Evolutionary conservation across 2,797 vertebrate genomes (phyloP).

Genomic region (Synaphobranchus kaupii): DNA sequence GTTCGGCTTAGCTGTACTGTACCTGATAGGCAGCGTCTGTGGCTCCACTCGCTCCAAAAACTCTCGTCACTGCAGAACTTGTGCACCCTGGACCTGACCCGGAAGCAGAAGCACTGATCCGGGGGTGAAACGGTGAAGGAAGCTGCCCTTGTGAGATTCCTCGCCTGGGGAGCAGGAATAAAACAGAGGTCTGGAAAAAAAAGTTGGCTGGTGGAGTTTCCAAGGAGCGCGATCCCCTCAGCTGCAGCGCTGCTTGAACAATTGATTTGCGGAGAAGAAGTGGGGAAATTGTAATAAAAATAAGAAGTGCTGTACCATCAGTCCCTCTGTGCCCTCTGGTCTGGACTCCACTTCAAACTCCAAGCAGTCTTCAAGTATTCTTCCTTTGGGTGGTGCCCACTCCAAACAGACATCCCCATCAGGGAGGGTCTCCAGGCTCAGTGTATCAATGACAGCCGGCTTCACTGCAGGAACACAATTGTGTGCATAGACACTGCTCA

Average conservation of each 20-base stretch:
- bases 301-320: constrained; percentile 22
- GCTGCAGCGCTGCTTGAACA: too few species aligned
- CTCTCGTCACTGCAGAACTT: constrained; percentile 62
- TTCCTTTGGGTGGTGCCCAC: constrained; percentile 60
- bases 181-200: too few species aligned
- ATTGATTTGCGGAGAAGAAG: neutral
- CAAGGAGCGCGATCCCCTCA: neutral
- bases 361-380: constrained; percentile 61
- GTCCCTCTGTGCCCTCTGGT: constrained; percentile 39
- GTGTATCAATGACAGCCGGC: constrained; percentile 45
- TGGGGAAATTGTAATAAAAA: neutral
- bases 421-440: constrained; percentile 41
- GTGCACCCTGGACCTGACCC: constrained; percentile 64
- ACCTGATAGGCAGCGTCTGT: constrained; percentile 59
- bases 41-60: constrained; percentile 75
- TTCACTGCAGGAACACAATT: constrained; percentile 61
- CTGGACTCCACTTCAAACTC: constrained; percentile 66
- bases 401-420: constrained; percentile 44
- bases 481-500: too few species aligned
- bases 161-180: constrained; percentile 35
- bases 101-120: constrained; percentile 54
- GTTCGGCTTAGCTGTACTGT: neutral
- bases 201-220: too few species aligned
- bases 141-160: constrained; percentile 40
- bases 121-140: constrained; percentile 35